Evolutionary conservation across 2,888 invertebrate species (phyloP), one percentile per base, ranked within the genome.

Genomic region (Cosmia trapezina): DNA sequence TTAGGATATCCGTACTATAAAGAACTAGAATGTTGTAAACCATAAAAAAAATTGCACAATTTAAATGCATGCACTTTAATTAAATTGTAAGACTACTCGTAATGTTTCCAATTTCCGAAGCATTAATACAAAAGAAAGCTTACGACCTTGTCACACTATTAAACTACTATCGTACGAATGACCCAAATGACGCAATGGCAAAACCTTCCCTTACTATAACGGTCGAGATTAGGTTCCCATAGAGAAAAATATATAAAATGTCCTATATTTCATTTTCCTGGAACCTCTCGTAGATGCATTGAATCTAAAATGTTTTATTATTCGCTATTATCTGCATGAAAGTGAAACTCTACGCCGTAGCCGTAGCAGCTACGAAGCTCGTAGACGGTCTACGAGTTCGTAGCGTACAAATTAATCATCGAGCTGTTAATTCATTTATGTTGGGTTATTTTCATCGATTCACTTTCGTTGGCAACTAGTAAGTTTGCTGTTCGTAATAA

Each of bases 381-480:
- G 88, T 88, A 88, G 86, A 80, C 62, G 60, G 67, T 63, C 87
- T 89, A 89, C 89, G 86, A 85, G 70, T 77, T 77, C 85, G 87
- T 88, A 86, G 87, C 84, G 72, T 78, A 74, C 78, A 82, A 84
- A 83, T 80, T 78, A 85, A 86, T 80, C 80, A 87, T 83, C 70
- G 68, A 67, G 68, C 73, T 72, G 77, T 76, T 81, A 83, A 78
- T 82, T 75, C 75, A 81, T 84, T 87, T 80, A 76, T 86, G 85
- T 83, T 75, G 57, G 60, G 81, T 76, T 81, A 68, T 70, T 81
- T 76, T 83, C 80, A 83, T 80, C 80, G 84, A 80, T 76, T 83
- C 69, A 73, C 65, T 86, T 79, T 80, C 66, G 71, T 66, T 66
- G 69, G 78, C 8, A 64, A 66, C 63, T 67, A 53, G 51, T 49